phyloP scores from a whole-genome alignment of 2,888 invertebrate genomes.

The Dolichopus griseipennis region DNA sequence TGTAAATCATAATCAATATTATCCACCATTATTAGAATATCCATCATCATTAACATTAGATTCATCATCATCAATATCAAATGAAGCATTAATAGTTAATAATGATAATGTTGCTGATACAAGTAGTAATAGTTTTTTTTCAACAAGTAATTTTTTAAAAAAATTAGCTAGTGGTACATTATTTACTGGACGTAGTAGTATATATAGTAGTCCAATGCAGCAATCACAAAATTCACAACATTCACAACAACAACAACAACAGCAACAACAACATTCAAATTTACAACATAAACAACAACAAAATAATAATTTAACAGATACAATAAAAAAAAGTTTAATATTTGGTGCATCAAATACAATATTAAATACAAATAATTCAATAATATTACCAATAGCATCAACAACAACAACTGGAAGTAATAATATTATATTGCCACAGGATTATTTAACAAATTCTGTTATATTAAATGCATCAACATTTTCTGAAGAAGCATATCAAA shows the following conservation, averaged over 20 bases:
- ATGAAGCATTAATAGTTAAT: neutral
- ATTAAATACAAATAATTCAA: neutral
- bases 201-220: neutral
- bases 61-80: neutral
- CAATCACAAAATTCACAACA: no score
- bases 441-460: neutral
- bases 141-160: neutral
- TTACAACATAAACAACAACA: no score
- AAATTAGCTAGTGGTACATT: neutral
- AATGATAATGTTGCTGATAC: neutral
- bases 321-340: neutral
- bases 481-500: conserved; percentile 23
- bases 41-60: neutral
- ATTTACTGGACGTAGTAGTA: neutral
- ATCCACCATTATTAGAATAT: neutral
- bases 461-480: conserved; percentile 9
- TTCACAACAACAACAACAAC: no score
- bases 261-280: no score
- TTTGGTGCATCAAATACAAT: neutral
- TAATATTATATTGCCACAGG: conserved; percentile 1
- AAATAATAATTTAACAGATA: no score
- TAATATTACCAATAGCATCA: neutral
- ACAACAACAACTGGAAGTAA: neutral
- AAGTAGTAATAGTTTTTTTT: neutral
- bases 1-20: neutral